phyloP scores from a whole-genome alignment of 2,113 vertebrate species.

The Campylomormyrus tamandua region DNA sequence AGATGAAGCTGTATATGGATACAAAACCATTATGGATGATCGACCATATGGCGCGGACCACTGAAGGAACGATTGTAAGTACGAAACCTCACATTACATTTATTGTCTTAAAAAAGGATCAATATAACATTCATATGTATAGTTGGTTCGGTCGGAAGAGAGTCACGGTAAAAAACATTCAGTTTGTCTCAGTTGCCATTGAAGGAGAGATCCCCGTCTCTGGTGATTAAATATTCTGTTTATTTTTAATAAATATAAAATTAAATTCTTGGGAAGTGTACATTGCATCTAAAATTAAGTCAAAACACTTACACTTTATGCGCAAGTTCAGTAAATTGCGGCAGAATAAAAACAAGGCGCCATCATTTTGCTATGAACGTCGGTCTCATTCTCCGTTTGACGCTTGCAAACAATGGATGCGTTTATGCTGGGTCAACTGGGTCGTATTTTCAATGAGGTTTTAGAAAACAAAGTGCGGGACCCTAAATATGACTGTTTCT shows the following conservation, averaged over 20 bases:
- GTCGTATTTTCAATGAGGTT: conserved; percentile 27
- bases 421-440: conserved; percentile 34
- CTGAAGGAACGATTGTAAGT: conserved; percentile 52
- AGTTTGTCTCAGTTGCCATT: not conserved
- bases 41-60: conserved; percentile 44
- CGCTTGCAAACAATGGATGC: conserved; percentile 52
- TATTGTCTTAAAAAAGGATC: not conserved
- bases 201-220: not conserved
- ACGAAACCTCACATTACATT: conserved; percentile 29
- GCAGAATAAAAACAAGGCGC: not conserved
- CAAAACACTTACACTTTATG: not conserved
- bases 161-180: not conserved
- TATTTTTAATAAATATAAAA: not conserved
- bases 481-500: not conserved
- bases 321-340: not conserved
- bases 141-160: not conserved
- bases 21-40: conserved; percentile 32
- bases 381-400: conserved; percentile 36
- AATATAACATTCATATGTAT: not conserved
- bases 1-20: conserved; percentile 34
- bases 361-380: not conserved
- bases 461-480: not conserved
- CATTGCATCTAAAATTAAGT: not conserved
- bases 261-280: not conserved
- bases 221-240: not conserved